Evolutionary conservation across 2,888 invertebrate species (phyloP).

Genomic region (Caenorhabditis sp.): DNA sequence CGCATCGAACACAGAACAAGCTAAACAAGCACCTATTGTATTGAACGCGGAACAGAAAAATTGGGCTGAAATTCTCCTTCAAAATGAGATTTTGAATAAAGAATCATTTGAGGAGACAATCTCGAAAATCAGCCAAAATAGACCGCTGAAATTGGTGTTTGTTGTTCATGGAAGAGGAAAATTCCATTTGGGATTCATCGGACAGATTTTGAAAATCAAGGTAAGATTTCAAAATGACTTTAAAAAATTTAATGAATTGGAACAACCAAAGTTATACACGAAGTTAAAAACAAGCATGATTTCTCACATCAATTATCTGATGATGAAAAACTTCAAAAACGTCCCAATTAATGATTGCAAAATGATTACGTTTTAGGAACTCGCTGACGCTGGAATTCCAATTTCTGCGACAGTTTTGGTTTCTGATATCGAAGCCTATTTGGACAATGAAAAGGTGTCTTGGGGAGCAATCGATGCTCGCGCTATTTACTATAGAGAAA

Average conservation of each 20-base stretch:
- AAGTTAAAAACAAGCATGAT: no score
- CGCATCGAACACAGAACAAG: no score
- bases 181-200: slow-evolving; percentile 56
- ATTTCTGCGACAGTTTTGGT: slow-evolving; percentile 51
- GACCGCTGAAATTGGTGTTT: slow-evolving; percentile 41
- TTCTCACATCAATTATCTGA: no score
- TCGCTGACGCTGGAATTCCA: slow-evolving; percentile 32
- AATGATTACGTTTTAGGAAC: slow-evolving; percentile 31
- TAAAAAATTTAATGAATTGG: no score
- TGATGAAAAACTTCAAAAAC: no score
- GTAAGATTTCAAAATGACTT: slow-evolving; percentile 6
- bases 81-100: slow-evolving; percentile 4
- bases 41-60: background rate
- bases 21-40: background rate
- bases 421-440: slow-evolving; percentile 66
- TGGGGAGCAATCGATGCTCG: slow-evolving; percentile 47
- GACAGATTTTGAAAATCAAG: slow-evolving; percentile 46
- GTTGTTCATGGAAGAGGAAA: slow-evolving; percentile 51
- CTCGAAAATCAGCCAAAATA: slow-evolving; percentile 5
- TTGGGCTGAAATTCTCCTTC: background rate
- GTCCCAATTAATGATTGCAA: no score
- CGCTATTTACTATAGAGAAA: slow-evolving; percentile 34
- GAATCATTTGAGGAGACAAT: slow-evolving; percentile 8
- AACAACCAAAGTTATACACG: no score
- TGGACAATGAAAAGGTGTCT: slow-evolving; percentile 63